These are phyloP conservation scores for Bufo bufo DNA, from an alignment of 2,113 vertebrate genomes.

Conservation along the genomic window DNA sequence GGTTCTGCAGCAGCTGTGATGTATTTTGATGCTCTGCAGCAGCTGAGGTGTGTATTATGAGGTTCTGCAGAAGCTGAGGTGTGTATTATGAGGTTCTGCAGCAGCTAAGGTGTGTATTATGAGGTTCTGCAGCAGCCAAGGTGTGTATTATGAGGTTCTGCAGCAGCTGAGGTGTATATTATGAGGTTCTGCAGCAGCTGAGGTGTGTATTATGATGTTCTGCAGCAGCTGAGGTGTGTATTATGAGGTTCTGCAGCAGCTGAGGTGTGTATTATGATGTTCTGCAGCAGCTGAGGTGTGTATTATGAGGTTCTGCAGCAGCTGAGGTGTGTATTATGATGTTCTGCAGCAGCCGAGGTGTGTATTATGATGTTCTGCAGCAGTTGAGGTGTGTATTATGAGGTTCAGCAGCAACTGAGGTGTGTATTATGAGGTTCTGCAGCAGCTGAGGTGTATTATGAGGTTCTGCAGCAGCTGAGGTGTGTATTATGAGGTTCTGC, in stretches of 20 bases:
- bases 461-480: not conserved
- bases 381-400: not conserved
- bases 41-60: not conserved
- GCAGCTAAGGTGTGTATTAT: not conserved
- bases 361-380: not conserved
- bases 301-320: not conserved
- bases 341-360: not conserved
- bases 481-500: not conserved
- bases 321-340: not conserved
- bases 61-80: not conserved
- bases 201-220: not conserved
- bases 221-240: not conserved
- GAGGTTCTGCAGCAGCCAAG: not conserved
- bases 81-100: not conserved
- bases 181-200: not conserved
- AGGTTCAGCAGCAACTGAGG: not conserved
- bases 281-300: not conserved
- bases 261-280: not conserved
- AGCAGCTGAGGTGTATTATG: not conserved
- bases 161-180: not conserved
- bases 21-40: no score
- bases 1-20: not conserved
- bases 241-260: not conserved
- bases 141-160: not conserved
- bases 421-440: not conserved